Evolutionary conservation across 2,797 vertebrate genomes (phyloP).

Genomic region (Sparidentex hasta): DNA sequence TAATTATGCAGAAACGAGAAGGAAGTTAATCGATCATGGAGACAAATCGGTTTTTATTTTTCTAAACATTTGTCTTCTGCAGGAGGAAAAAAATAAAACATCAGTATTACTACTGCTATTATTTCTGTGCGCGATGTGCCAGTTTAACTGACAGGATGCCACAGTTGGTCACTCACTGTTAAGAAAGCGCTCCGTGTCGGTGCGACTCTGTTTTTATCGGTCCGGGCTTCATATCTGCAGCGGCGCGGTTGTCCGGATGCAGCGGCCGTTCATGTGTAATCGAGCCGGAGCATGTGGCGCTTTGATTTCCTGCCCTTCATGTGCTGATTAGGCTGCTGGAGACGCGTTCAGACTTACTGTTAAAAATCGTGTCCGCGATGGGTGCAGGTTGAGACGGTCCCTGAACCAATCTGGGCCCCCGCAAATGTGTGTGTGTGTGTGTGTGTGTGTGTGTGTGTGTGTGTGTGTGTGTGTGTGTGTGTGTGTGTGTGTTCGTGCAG

Average conservation of each 20-base stretch:
- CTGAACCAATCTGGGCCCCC: neutral
- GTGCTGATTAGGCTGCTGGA: constrained; percentile 5
- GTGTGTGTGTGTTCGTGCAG: neutral
- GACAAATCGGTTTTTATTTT: neutral
- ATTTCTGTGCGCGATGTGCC: too few relatives aligned
- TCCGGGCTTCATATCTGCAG: constrained; percentile 55
- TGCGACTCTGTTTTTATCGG: constrained; percentile 57
- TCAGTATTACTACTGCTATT: neutral
- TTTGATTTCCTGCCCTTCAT: constrained; percentile 81
- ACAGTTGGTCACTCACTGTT: neutral
- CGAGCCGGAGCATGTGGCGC: constrained; percentile 69
- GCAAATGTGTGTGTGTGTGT: too few relatives aligned
- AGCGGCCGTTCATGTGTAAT: constrained; percentile 65
- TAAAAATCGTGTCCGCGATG: too few relatives aligned
- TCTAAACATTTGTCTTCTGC: neutral
- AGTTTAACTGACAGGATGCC: neutral
- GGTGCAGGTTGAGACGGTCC: too few relatives aligned
- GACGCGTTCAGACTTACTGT: neutral
- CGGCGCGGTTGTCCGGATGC: constrained; percentile 68
- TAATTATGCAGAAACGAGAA: neutral
- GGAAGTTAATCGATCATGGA: neutral
- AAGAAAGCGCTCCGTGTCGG: neutral
- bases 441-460: too few relatives aligned
- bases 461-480: neutral
- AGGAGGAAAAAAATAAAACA: neutral